phyloP scores from a whole-genome alignment of 2,797 vertebrate species.

The Myotis myotis region DNA sequence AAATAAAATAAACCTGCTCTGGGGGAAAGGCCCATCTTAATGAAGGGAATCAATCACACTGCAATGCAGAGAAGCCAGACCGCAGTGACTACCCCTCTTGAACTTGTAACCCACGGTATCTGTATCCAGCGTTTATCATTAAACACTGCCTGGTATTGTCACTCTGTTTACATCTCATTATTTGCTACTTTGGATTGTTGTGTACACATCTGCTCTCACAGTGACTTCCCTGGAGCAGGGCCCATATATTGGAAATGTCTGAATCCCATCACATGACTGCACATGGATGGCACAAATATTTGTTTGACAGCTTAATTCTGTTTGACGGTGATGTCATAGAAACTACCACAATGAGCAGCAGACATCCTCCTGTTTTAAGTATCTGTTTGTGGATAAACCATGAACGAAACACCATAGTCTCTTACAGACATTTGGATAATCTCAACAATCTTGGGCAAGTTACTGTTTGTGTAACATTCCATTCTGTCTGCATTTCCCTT shows the following conservation, averaged over 20 bases:
- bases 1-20: not conserved
- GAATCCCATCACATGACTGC: not conserved
- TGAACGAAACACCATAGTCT: constrained; percentile 11
- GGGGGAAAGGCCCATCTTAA: not conserved
- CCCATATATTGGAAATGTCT: not conserved
- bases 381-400: constrained; percentile 25
- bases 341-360: constrained; percentile 29
- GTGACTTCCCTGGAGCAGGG: not conserved
- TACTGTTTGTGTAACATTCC: constrained; percentile 56
- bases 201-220: not conserved
- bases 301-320: not conserved
- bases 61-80: not conserved
- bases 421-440: not conserved
- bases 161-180: constrained; percentile 14
- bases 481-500: constrained; percentile 40
- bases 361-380: constrained; percentile 4
- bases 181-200: not conserved
- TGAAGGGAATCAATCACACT: not conserved
- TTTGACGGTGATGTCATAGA: constrained; percentile 58
- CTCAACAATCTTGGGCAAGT: constrained; percentile 29
- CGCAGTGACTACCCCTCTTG: not conserved
- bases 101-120: constrained; percentile 4
- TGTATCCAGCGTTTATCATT: not conserved
- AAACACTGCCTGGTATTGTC: not conserved
- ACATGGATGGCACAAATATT: not conserved